phyloP scores from a whole-genome alignment of 2,797 vertebrate species.

The Argentina silus region DNA sequence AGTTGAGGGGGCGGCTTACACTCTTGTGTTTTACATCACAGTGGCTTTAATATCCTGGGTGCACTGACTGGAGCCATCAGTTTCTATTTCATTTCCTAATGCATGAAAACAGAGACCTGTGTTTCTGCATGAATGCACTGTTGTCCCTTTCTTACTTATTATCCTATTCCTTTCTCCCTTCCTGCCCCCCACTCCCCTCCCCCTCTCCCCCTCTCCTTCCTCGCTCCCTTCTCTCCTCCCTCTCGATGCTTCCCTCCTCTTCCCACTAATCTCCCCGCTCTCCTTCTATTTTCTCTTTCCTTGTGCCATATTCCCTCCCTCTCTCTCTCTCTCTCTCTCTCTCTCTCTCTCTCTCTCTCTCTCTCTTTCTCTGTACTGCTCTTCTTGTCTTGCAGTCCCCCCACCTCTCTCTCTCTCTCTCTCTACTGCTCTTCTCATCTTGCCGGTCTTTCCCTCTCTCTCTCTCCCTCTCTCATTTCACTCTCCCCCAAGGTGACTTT shows the following conservation, averaged over 20 bases:
- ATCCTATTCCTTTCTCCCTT: neutral
- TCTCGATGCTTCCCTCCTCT: neutral
- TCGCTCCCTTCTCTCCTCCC: neutral
- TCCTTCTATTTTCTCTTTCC: slow-evolving; percentile 31
- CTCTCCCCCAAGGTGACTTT: slow-evolving; percentile 76
- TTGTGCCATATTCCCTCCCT: no score
- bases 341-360: slow-evolving; percentile 33
- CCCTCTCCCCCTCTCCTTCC: accelerated
- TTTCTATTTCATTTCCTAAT: slow-evolving; percentile 23
- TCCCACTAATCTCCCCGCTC: neutral
- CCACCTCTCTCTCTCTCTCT: slow-evolving; percentile 3
- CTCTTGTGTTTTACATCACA: neutral
- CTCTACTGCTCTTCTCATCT: slow-evolving; percentile 26
- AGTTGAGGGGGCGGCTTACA: neutral
- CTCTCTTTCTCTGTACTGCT: neutral
- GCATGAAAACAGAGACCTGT: slow-evolving; percentile 6
- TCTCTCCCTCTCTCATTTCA: slow-evolving; percentile 28
- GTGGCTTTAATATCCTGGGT: neutral
- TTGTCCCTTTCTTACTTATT: neutral
- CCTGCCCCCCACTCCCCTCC: neutral
- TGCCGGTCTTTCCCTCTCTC: slow-evolving; percentile 24
- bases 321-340: neutral
- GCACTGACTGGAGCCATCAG: neutral
- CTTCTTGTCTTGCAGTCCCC: neutral
- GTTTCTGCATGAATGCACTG: neutral